Evolutionary conservation across 1,140 invertebrate species (phyloP).

Genomic region (Zaprionus taronus): DNA sequence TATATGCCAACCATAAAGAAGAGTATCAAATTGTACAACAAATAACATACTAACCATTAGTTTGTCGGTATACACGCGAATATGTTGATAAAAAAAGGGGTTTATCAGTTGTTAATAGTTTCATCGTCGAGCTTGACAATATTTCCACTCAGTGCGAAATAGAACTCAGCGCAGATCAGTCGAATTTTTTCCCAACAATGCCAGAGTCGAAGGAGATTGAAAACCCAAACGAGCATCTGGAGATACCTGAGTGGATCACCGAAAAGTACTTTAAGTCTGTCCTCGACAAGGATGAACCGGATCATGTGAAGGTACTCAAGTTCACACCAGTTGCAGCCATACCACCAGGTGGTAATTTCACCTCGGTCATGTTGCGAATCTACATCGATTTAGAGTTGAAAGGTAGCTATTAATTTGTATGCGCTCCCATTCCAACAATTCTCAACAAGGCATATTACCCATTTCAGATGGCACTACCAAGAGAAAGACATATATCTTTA

Average conservation of each 20-base stretch:
- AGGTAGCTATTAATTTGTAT: constrained; percentile 23
- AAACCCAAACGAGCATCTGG: constrained; percentile 69
- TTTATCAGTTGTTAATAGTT: constrained; percentile 8
- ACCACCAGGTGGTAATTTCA: constrained; percentile 71
- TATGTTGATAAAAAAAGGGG: constrained; percentile 20
- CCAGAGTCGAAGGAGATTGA: constrained; percentile 37
- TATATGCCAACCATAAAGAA: neutral
- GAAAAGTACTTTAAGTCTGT: constrained; percentile 80
- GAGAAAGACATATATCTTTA: constrained; percentile 64
- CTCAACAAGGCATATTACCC: neutral
- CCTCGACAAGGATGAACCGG: constrained; percentile 80
- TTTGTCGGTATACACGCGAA: neutral
- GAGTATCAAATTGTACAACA: neutral
- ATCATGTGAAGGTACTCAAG: constrained; percentile 63
- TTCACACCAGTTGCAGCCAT: constrained; percentile 71
- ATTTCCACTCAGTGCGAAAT: constrained; percentile 7
- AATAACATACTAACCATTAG: neutral
- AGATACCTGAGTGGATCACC: constrained; percentile 84
- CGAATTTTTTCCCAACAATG: constrained; percentile 11
- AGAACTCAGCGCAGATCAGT: neutral
- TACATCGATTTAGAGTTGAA: constrained; percentile 65
- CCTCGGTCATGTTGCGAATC: constrained; percentile 69
- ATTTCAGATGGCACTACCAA: constrained; percentile 57
- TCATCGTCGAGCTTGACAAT: neutral
- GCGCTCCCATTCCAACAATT: neutral